Percentiles rank a stretch among this genome's conserved stretches.
phyloP scores from a whole-genome alignment of 2,797 vertebrate genomes.

The Etheostoma perlongum region DNA sequence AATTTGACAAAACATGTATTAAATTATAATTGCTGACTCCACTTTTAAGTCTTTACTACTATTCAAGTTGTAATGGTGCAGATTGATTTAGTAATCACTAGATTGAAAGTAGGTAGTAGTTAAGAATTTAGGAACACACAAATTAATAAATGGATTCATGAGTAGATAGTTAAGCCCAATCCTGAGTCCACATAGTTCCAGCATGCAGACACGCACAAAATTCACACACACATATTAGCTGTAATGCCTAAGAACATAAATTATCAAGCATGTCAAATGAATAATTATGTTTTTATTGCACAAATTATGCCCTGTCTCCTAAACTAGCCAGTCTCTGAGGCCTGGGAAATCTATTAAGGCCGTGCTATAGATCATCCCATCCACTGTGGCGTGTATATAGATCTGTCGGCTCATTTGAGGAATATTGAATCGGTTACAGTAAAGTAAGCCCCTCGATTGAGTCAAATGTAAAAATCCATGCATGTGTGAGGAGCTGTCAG shows the following conservation, averaged over 20 bases:
- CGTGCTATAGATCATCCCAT: slow-evolving; percentile 86
- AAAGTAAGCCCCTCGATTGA: slow-evolving; percentile 87
- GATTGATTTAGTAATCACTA: background rate
- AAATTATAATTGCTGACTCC: too few species aligned
- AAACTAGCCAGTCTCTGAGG: slow-evolving; percentile 78
- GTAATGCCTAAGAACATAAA: slow-evolving; percentile 71
- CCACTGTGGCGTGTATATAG: slow-evolving; percentile 77
- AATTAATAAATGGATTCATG: background rate
- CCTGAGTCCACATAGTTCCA: slow-evolving; percentile 9
- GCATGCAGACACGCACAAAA: slow-evolving; percentile 16
- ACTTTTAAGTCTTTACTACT: background rate
- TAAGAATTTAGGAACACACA: background rate
- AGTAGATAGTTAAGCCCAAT: background rate
- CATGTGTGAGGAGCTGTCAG: slow-evolving; percentile 88
- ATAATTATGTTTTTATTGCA: slow-evolving; percentile 88
- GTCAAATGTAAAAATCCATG: slow-evolving; percentile 89
- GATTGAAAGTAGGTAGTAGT: background rate
- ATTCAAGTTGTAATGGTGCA: background rate
- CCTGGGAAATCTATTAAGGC: slow-evolving; percentile 86
- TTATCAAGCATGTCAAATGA: slow-evolving; percentile 84
- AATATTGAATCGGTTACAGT: slow-evolving; percentile 91
- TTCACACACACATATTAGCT: slow-evolving; percentile 33
- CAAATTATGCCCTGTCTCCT: slow-evolving; percentile 81
- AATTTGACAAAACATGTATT: too few species aligned
- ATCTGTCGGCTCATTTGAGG: slow-evolving; percentile 84